A percentile compares a stretch with the other conserved stretches of the same genome.
These are phyloP conservation scores for Hesperia comma DNA, from an alignment of 2,888 invertebrate species.

Conservation along the genomic window DNA sequence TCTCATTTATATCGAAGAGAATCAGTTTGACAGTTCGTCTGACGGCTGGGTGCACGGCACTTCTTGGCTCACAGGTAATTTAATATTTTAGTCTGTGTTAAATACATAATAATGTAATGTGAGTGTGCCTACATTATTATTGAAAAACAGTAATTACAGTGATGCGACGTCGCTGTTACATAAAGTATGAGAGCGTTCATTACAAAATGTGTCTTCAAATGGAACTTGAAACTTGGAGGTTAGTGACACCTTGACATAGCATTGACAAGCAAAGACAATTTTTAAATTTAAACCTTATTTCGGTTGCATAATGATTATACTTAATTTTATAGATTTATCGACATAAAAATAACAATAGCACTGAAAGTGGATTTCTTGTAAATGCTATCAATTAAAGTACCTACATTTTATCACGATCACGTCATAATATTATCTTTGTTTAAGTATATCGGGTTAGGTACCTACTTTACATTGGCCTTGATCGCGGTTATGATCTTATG, in stretches of 20 bases:
- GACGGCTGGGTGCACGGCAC: slow-evolving; percentile 96
- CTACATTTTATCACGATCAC: neutral
- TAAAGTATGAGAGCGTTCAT: slow-evolving; percentile 49
- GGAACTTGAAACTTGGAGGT: slow-evolving; percentile 62
- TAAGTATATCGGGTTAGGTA: neutral
- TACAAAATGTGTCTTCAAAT: slow-evolving; percentile 52
- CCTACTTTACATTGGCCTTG: neutral
- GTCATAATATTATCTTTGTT: slow-evolving; percentile 5
- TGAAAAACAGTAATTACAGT: neutral
- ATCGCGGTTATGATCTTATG: no score
- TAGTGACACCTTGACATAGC: slow-evolving; percentile 45
- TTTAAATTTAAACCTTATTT: neutral
- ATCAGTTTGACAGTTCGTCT: slow-evolving; percentile 87
- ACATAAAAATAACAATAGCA: neutral
- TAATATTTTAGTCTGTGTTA: slow-evolving; percentile 34
- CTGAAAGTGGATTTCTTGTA: neutral
- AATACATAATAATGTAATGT: no score
- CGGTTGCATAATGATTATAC: neutral
- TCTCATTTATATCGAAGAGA: slow-evolving; percentile 91
- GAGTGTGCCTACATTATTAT: no score
- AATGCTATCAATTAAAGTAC: neutral
- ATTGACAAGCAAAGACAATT: neutral
- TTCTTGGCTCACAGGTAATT: slow-evolving; percentile 90
- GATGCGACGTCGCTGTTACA: neutral
- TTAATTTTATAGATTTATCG: neutral